Conservation (phyloP, 1,140 invertebrate genomes). For the fruit fly (Drosophila melanogaster) region Release_6_plus_ISO1_MT NT_033779.5:15926001-15926500, state of each 20-base stretch:
- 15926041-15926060: too few species aligned
- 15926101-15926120: not conserved
- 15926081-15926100: too few species aligned
- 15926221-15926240: not conserved
- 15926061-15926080: not conserved
- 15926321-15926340: too few species aligned
- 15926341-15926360: not conserved
- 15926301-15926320: too few species aligned
- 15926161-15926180: not conserved
- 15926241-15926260: too few species aligned
- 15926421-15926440: conserved; percentile 27
- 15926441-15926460: conserved; percentile 40
- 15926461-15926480: conserved; percentile 49
- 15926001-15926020: not conserved
- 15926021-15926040: too few species aligned
- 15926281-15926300: too few species aligned
- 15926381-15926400: not conserved
- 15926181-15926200: not conserved
- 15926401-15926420: conserved; percentile 13
- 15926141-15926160: not conserved
- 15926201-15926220: not conserved
- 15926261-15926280: too few species aligned
- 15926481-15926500: conserved; percentile 1
- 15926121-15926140: not conserved
- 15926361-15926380: not conserved